Conservation (phyloP, 2,113 vertebrate genomes). For the Xiphophorus couchianus region DNA sequence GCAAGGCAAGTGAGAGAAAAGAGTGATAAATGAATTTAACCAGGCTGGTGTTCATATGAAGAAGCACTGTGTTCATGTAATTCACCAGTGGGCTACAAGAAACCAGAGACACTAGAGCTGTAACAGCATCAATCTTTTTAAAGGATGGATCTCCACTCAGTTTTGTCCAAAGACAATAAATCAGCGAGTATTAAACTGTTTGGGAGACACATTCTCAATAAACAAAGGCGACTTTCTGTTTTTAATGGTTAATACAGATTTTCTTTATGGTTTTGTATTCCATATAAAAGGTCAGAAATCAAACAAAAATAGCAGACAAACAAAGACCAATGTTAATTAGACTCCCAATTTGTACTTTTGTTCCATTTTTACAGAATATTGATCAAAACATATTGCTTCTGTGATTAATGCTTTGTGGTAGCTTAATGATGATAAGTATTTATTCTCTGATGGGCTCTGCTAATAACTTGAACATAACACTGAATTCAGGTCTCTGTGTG, state of each 20-base stretch:
- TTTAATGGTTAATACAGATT: background rate
- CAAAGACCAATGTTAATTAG: conserved; percentile 25
- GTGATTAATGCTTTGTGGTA: conserved; percentile 53
- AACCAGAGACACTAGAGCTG: conserved; percentile 9
- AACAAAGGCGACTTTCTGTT: background rate
- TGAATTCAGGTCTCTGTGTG: conserved; percentile 33
- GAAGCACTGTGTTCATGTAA: conserved; percentile 6
- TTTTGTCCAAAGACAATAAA: background rate
- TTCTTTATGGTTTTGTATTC: background rate
- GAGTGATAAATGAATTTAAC: conserved; percentile 26
- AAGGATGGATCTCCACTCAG: conserved; percentile 5
- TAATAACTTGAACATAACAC: conserved; percentile 1
- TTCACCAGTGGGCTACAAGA: conserved; percentile 13
- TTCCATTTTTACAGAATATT: conserved; percentile 27
- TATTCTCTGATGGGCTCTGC: conserved; percentile 36
- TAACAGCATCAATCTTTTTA: conserved; percentile 2
- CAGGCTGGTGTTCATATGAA: conserved; percentile 4
- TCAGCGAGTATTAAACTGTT: conserved; percentile 1
- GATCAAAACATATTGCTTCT: conserved; percentile 20
- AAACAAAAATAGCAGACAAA: background rate
- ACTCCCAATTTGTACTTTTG: conserved; percentile 15
- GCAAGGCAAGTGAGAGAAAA: conserved; percentile 15
- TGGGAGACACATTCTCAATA: background rate
- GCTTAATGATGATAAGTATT: conserved; percentile 48
- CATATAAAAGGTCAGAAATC: background rate